Evolutionary conservation across 2,113 vertebrate genomes (phyloP), one percentile per base, ranked within the genome.

Genomic region (Bungarus multicinctus): DNA sequence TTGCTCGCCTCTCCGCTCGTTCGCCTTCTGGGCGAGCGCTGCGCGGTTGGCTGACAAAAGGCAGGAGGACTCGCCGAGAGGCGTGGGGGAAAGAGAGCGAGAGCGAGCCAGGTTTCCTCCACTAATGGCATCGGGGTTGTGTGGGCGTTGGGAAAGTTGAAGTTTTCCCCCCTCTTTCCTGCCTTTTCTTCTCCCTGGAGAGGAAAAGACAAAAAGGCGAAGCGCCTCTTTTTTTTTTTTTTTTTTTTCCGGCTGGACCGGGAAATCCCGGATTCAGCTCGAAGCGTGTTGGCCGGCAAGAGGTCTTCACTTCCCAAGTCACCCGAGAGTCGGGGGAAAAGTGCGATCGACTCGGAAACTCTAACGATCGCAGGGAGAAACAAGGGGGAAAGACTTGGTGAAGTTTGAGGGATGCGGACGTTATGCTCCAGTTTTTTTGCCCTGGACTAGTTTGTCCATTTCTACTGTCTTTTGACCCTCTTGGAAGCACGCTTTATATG

Each of bases 61-160:
- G 45, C 64, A 87, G 60, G 86, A 18, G 88, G 88, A 57, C 88
- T 55, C 10, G 12, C 12, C 9, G 85, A 92, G 87, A 20, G 22
- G 74, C 91, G 91, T 47, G 47, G 85, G 58, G 60, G 18, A 0
- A 11, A 16, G 53, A 16, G 53, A 53, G 53, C 11, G 53, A 53
- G 53, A 53, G 53, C 3, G 53, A 53, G 50, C 2, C 57, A 34
- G 11, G 81, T 54, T n/a, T 12, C 50, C 53, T 39, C 92, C 9
- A 30, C 69, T 90, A 74, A 93, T 39, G 50, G 92, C 60, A 50
- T 39, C 47, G 8, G 58, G 4, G 43, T 18, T 91, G 94, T 94
- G 96, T 96, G 95, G 97, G 96, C 94, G 96, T 92, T 74, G 22
- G 91, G 89, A 92, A 94, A 95, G 89, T 90, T 87, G 88, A 94